Evolutionary conservation across 1,140 invertebrate genomes (phyloP).

Genomic region (Aphaenogaster rudis): DNA sequence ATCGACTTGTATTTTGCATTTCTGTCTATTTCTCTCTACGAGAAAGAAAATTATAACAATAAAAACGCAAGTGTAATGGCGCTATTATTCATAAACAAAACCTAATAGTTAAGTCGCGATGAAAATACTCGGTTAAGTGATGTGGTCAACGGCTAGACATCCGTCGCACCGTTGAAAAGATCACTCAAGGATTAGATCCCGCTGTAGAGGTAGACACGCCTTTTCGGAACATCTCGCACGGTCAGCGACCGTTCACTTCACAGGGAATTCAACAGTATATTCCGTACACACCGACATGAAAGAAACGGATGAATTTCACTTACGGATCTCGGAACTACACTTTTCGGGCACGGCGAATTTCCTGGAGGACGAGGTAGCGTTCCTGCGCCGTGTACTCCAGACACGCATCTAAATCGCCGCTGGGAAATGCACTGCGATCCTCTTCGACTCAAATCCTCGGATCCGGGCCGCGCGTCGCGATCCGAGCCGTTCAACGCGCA

Average conservation of each 20-base stretch:
- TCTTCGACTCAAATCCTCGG: not conserved
- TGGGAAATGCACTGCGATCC: constrained; percentile 8
- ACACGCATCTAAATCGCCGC: constrained; percentile 30
- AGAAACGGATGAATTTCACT: constrained; percentile 14
- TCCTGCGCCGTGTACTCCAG: not conserved
- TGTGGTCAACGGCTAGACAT: not conserved
- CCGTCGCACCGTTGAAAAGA: not conserved
- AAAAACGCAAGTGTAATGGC: not conserved
- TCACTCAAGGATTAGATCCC: not conserved
- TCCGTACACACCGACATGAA: not conserved
- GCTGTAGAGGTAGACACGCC: not conserved
- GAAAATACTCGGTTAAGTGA: not conserved
- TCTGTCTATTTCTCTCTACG: not conserved
- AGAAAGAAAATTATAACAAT: not conserved
- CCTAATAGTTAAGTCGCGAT: not conserved
- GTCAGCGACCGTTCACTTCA: constrained; percentile 18
- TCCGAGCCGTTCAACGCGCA: constrained; percentile 58
- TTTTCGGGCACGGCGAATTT: constrained; percentile 15
- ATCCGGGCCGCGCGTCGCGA: constrained; percentile 14
- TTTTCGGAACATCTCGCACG: not conserved
- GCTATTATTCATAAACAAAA: not conserved
- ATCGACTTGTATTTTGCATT: not conserved
- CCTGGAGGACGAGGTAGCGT: constrained; percentile 8
- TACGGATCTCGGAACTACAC: constrained; percentile 44
- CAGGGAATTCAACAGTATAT: not conserved